Conservation (phyloP, 2,888 invertebrate species). For the Aphidoletes aphidimyza region DNA sequence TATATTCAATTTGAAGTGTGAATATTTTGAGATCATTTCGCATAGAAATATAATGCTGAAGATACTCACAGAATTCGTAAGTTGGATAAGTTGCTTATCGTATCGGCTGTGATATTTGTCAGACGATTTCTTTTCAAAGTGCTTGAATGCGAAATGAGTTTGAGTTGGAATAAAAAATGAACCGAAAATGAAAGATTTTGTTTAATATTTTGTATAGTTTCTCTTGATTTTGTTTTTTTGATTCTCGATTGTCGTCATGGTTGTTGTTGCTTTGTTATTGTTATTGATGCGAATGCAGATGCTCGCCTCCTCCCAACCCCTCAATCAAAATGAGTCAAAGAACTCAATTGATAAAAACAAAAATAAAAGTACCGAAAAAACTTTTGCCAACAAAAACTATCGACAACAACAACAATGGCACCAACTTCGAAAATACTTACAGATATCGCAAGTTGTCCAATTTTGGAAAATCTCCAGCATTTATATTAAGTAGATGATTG, state of each 20-base stretch:
- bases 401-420: not conserved
- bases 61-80: conserved; percentile 87
- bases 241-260: too few relatives aligned
- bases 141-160: conserved; percentile 67
- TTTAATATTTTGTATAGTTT: not conserved
- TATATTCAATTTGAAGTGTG: conserved; percentile 42
- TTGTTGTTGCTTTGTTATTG: not conserved
- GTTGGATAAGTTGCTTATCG: conserved; percentile 81
- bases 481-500: conserved; percentile 78
- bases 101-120: conserved; percentile 78
- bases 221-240: not conserved
- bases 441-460: conserved; percentile 79
- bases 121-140: conserved; percentile 89
- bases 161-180: not conserved
- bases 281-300: not conserved
- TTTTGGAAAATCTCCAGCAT: conserved; percentile 75
- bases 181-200: not conserved
- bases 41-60: conserved; percentile 9
- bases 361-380: conserved; percentile 44
- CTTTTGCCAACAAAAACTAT: too few relatives aligned
- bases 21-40: not conserved
- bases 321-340: too few relatives aligned
- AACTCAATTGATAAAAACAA: conserved; percentile 55
- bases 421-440: conserved; percentile 72
- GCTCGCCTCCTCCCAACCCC: not conserved